Evolutionary conservation across 1,140 invertebrate genomes (phyloP).

Genomic region (Leptinotarsa lineolata): DNA sequence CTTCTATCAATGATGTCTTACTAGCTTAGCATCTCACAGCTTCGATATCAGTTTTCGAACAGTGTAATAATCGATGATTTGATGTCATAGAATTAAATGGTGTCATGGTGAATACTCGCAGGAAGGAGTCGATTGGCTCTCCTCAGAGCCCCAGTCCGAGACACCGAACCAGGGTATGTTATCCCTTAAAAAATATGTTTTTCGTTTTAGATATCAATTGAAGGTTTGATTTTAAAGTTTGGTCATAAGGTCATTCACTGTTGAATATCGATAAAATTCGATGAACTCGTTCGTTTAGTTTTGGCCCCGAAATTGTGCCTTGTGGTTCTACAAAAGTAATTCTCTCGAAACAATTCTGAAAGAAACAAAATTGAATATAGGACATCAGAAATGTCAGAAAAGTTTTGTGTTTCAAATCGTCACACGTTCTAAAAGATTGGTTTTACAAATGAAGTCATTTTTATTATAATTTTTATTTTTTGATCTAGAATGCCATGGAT

Average conservation of each 20-base stretch:
- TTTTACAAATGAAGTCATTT: too few species aligned
- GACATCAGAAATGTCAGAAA: too few species aligned
- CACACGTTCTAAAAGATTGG: too few species aligned
- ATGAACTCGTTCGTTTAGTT: too few species aligned
- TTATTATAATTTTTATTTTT: too few species aligned
- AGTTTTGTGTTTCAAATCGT: too few species aligned
- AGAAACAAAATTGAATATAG: background rate
- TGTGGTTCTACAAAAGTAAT: background rate
- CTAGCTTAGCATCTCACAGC: too few species aligned
- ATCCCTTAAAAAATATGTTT: background rate
- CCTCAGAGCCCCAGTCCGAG: constrained; percentile 41
- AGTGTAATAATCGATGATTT: constrained; percentile 18
- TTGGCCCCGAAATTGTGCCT: background rate
- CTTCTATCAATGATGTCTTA: too few species aligned
- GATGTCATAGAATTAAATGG: constrained; percentile 15
- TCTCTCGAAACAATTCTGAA: background rate
- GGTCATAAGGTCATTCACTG: too few species aligned
- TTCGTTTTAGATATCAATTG: background rate
- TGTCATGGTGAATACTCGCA: constrained; percentile 53
- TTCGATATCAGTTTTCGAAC: background rate
- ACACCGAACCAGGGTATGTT: constrained; percentile 52
- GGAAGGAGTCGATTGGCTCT: constrained; percentile 51
- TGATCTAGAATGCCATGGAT: too few species aligned
- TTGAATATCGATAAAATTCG: too few species aligned
- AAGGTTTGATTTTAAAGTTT: background rate